phyloP scores from a whole-genome alignment of 2,797 vertebrate species.

The Takifugu rubripes region DNA sequence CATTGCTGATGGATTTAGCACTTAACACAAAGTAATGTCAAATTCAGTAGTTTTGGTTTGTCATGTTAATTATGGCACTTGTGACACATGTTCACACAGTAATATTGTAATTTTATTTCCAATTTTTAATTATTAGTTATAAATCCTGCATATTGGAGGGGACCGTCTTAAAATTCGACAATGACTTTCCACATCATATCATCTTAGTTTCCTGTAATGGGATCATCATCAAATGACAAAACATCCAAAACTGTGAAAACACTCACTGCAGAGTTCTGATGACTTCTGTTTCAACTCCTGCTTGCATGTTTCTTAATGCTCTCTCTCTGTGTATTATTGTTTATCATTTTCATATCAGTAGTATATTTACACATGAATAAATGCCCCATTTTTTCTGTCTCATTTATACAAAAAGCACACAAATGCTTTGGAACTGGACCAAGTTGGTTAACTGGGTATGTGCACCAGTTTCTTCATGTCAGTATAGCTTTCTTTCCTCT shows the following conservation, averaged over 20 bases:
- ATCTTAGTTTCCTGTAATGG: conserved; percentile 1
- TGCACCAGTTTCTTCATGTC: conserved; percentile 79
- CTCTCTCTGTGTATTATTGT: conserved; percentile 57
- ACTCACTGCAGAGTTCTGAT: conserved; percentile 32
- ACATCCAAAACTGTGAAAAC: not conserved
- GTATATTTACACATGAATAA: conserved; percentile 76
- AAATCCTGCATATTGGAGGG: too few relatives aligned
- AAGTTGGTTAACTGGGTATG: conserved; percentile 84
- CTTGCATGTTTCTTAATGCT: conserved; percentile 70
- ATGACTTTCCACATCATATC: not conserved
- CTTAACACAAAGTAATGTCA: not conserved
- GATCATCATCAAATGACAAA: not conserved
- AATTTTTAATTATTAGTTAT: too few relatives aligned
- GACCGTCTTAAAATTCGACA: too few relatives aligned
- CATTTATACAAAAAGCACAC: conserved; percentile 83
- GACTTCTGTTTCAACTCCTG: conserved; percentile 48
- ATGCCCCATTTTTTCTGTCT: conserved; percentile 82
- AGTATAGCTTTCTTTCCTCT: conserved; percentile 76
- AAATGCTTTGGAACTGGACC: conserved; percentile 83
- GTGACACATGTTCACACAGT: too few relatives aligned
- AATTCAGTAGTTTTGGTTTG: not conserved
- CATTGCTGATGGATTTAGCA: not conserved
- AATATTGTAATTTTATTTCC: too few relatives aligned
- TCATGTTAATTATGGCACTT: too few relatives aligned
- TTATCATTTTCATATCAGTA: conserved; percentile 62